Base-by-base conservation (phyloP, 2,888 invertebrate species). In the Eupithecia dodoneata region DNA sequence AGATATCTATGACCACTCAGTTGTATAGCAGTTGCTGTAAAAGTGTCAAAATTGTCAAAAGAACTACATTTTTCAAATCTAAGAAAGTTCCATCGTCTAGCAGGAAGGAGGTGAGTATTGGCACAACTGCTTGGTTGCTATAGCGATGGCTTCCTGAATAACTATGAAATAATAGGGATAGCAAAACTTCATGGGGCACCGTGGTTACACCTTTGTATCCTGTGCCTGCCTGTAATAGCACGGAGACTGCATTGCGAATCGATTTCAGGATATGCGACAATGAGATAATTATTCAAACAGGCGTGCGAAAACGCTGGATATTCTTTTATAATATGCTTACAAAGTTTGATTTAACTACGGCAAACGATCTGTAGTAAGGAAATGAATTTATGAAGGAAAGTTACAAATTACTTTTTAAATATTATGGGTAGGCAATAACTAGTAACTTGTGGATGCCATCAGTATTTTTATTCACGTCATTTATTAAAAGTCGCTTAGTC, bases 121-220 rank as follows among this genome's bases (percentile, higher is more conserved):
- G 93, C 94, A 82, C 87, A 94, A 94, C 94, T 87, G 83, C 83
- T 82, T 83, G 78, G 94, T 94, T 84, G 85, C 87, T 86, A 90
- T 90, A 85, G 88, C 79, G 83, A 93, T 65, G 80, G 71, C 66
- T 81, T 78, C 81, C 81, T 81, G 82, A 79, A 82, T 83, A 30
- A 85, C 70, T 41, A 72, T 74, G 72, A 67, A 76, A 72, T 69
- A 59, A 72, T 69, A 65, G 65, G 82, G 80, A 80, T 77, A 76
- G 71, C 0, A 6, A 70, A 70, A 18, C 70, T 70, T 70, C 70
- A 70, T 6, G 70, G 47, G 13, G 18, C 18, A 63, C 63, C 10
- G 18, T 63, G 63, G 63, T 12, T 63, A 63, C 15, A 42, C 42
- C 6, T 66, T 66, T 66, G 42, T 63, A 63, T 30, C 30, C 63